phyloP scores from a whole-genome alignment of 2,888 invertebrate species.

The Gisinianus flammeolus region DNA sequence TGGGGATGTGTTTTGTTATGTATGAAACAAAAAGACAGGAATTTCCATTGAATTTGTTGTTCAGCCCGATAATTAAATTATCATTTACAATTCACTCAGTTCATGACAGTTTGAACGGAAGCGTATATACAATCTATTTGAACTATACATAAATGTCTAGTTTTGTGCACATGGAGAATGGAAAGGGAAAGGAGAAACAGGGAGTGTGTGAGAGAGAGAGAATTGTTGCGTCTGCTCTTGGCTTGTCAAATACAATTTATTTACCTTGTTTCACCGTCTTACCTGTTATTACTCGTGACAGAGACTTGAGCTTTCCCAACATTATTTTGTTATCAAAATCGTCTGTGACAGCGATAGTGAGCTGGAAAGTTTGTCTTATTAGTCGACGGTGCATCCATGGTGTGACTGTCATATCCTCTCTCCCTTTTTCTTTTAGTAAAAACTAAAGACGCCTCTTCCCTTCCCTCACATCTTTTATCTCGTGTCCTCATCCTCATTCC shows the following conservation, averaged over 20 bases:
- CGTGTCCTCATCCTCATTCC: too few species aligned
- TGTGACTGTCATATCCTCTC: not conserved
- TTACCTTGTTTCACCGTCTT: constrained; percentile 18
- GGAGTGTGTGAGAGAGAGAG: not conserved
- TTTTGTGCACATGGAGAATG: not conserved
- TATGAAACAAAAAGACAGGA: not conserved
- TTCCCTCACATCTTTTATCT: too few species aligned
- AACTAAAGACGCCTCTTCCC: too few species aligned
- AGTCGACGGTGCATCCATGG: not conserved
- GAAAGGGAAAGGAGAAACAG: not conserved
- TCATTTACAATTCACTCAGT: not conserved
- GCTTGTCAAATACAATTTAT: constrained; percentile 30
- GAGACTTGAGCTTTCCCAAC: not conserved
- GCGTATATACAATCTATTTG: constrained; percentile 6
- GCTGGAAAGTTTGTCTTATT: constrained; percentile 14
- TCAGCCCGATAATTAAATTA: not conserved
- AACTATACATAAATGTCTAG: not conserved
- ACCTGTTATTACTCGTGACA: constrained; percentile 30
- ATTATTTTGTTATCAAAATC: constrained; percentile 18
- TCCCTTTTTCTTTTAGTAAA: not conserved
- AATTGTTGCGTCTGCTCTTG: not conserved
- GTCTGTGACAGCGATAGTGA: not conserved
- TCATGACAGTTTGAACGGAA: not conserved
- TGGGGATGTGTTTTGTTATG: not conserved
- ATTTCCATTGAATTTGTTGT: not conserved